Evolutionary conservation across 2,888 invertebrate genomes (phyloP).

Genomic region (Drosophila parthenogenetica): DNA sequence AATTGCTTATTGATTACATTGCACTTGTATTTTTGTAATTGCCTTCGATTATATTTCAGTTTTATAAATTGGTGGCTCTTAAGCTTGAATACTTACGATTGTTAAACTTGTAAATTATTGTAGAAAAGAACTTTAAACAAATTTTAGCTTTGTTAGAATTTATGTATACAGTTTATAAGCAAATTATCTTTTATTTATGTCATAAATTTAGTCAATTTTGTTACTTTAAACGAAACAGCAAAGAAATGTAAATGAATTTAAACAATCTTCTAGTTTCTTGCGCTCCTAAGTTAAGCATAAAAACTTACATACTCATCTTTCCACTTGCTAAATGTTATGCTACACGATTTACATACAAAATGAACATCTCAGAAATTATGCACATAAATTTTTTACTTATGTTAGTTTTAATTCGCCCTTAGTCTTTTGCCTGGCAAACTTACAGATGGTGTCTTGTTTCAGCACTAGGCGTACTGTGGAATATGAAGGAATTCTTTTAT

Average conservation of each 20-base stretch:
- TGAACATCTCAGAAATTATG: slow-evolving; percentile 75
- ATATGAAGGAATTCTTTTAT: slow-evolving; percentile 42
- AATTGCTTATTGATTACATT: slow-evolving; percentile 51
- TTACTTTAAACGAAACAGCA: not conserved
- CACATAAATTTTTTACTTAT: slow-evolving; percentile 67
- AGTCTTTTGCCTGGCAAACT: slow-evolving; percentile 50
- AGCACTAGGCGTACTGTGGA: not conserved
- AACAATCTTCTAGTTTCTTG: not conserved
- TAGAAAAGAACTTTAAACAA: not conserved
- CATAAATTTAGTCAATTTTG: too few relatives aligned
- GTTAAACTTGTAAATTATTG: not conserved
- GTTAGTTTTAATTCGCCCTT: slow-evolving; percentile 69
- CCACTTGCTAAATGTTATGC: slow-evolving; percentile 37
- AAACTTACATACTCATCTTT: slow-evolving; percentile 9
- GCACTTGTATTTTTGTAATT: slow-evolving; percentile 25
- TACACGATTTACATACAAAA: slow-evolving; percentile 73
- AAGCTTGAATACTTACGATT: not conserved
- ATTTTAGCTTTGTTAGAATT: too few relatives aligned
- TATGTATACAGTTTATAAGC: too few relatives aligned
- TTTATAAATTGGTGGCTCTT: not conserved
- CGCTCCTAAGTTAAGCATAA: not conserved
- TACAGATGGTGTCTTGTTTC: not conserved
- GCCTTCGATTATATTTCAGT: slow-evolving; percentile 26
- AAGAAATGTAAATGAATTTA: not conserved
- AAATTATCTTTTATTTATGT: too few relatives aligned